Conservation (phyloP, 2,113 vertebrate species). For the Geococcyx californianus region DNA sequence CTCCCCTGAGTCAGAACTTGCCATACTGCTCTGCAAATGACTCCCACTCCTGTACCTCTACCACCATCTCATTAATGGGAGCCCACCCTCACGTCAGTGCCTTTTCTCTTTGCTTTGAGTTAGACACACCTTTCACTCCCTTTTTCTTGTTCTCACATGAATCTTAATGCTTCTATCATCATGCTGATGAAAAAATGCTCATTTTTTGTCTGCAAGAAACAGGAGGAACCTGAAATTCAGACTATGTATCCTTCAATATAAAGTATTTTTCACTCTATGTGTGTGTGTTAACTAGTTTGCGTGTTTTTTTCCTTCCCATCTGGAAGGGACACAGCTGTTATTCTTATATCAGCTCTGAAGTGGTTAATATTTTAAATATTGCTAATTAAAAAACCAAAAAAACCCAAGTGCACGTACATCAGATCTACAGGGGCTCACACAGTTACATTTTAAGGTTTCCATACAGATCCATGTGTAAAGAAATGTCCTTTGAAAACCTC, state of each 20-base stretch:
- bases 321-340: not conserved
- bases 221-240: not conserved
- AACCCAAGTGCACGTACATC: rapidly evolving
- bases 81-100: not conserved
- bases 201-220: not conserved
- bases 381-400: not conserved
- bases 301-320: not conserved
- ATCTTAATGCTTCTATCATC: not conserved
- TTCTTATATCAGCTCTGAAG: not conserved
- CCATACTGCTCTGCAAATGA: not conserved
- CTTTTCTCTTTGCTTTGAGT: not conserved
- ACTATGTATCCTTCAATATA: not conserved
- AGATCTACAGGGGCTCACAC: not conserved
- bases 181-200: not conserved
- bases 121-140: not conserved
- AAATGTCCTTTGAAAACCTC: not conserved
- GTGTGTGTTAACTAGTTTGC: not conserved
- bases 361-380: not conserved
- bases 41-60: not conserved
- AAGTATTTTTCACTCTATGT: not conserved
- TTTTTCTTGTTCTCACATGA: not conserved
- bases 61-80: not conserved
- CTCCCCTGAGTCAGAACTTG: not conserved
- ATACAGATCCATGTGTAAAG: not conserved
- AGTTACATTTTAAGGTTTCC: not conserved